Conservation (phyloP, 2,888 invertebrate species). For the Hypomecis atomaria region DNA sequence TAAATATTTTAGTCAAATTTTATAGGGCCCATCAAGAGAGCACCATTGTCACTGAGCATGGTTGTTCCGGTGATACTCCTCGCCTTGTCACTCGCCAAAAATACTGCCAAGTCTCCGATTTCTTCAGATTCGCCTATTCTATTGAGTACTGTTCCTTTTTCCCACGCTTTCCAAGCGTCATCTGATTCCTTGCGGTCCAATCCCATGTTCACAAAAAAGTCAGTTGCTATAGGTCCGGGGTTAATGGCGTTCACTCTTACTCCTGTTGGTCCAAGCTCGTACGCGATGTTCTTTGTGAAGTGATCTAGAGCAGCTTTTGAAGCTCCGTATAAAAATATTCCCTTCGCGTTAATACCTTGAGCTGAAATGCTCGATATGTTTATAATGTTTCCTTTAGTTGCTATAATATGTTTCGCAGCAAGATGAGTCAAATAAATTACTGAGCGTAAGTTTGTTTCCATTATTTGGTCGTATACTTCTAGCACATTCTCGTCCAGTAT, state of each 20-base stretch:
- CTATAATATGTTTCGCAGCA: conserved; percentile 40
- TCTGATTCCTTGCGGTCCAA: conserved; percentile 1
- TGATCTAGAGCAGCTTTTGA: conserved; percentile 89
- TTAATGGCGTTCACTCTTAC: conserved; percentile 93
- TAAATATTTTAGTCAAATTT: no score
- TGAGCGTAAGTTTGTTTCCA: conserved; percentile 52
- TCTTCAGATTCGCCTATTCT: conserved; percentile 89
- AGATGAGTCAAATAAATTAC: conserved; percentile 50
- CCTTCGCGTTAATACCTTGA: not conserved
- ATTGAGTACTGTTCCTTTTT: conserved; percentile 92
- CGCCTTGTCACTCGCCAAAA: conserved; percentile 91
- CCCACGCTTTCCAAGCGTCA: conserved; percentile 85
- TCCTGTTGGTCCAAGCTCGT: conserved; percentile 88
- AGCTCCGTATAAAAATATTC: conserved; percentile 37
- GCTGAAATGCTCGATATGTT: no score
- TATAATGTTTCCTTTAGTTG: not conserved
- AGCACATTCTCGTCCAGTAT: conserved; percentile 48
- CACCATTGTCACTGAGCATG: conserved; percentile 41
- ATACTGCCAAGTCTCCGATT: conserved; percentile 92
- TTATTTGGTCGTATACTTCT: conserved; percentile 45
- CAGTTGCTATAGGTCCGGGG: conserved; percentile 92
- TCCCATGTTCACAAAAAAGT: conserved; percentile 17
- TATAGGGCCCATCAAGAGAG: conserved; percentile 22
- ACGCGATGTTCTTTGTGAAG: conserved; percentile 86
- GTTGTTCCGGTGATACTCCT: conserved; percentile 92